phyloP scores from a whole-genome alignment of 1,140 invertebrate species.

The Caenorhabditis inopinata region DNA sequence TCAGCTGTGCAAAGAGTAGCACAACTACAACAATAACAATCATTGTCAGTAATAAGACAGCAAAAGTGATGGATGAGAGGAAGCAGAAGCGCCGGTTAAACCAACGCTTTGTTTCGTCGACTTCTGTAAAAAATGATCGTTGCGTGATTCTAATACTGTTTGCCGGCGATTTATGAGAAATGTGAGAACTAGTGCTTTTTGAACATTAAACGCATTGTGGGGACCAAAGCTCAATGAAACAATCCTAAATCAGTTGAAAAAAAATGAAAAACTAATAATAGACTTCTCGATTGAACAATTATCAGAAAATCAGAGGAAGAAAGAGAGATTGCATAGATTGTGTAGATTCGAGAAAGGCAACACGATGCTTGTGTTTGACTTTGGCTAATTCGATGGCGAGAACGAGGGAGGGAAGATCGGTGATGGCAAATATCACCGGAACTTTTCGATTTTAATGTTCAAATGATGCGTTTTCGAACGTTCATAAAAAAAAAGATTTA shows the following conservation, averaged over 20 bases:
- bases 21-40: conserved; percentile 9
- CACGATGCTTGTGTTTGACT: neutral
- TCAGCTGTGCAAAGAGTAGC: neutral
- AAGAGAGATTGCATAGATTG: neutral
- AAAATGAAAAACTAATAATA: neutral
- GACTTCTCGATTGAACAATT: neutral
- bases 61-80: too few relatives aligned
- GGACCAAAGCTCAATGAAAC: conserved; percentile 1
- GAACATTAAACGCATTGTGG: neutral
- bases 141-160: neutral
- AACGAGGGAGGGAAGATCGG: neutral
- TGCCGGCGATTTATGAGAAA: too few relatives aligned
- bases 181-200: too few relatives aligned
- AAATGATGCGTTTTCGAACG: neutral
- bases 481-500: too few relatives aligned
- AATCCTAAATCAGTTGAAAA: neutral
- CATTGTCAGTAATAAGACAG: neutral
- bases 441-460: neutral
- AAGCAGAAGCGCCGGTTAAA: conserved; percentile 16
- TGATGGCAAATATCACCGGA: neutral
- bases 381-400: neutral
- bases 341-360: neutral
- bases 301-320: neutral
- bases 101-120: conserved; percentile 19
- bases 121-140: conserved; percentile 12